These are phyloP conservation scores for Cecropterus lyciades DNA, from an alignment of 1,140 invertebrate species.

Conservation along the genomic window DNA sequence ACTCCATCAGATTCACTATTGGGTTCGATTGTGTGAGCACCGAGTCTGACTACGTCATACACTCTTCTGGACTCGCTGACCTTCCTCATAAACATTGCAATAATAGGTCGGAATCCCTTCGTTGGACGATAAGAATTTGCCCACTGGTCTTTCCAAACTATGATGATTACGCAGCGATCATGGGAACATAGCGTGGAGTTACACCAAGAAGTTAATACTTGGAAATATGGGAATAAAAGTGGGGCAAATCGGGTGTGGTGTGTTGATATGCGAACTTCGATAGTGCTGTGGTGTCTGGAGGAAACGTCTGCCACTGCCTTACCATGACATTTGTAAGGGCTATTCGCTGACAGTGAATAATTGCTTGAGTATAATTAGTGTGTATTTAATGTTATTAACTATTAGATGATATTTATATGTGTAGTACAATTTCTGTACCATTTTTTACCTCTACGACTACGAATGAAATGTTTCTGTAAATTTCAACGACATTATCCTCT, in stretches of 20 bases:
- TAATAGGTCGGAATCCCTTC: too few relatives aligned
- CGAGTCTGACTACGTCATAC: too few relatives aligned
- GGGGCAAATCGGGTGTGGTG: not conserved
- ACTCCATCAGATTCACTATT: too few relatives aligned
- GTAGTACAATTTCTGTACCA: slow-evolving; percentile 32
- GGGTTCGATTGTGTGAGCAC: too few relatives aligned
- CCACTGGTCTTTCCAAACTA: too few relatives aligned
- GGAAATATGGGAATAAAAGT: too few relatives aligned
- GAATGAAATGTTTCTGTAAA: slow-evolving; percentile 23
- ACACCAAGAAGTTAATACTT: too few relatives aligned
- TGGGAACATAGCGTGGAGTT: too few relatives aligned
- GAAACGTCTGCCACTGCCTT: slow-evolving; percentile 32
- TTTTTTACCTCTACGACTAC: slow-evolving; percentile 26
- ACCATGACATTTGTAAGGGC: slow-evolving; percentile 27
- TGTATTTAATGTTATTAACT: slow-evolving; percentile 29
- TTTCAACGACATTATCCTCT: slow-evolving; percentile 12
- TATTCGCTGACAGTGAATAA: slow-evolving; percentile 33
- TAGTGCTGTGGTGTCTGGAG: slow-evolving; percentile 21
- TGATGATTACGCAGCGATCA: too few relatives aligned
- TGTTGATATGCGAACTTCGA: slow-evolving; percentile 1
- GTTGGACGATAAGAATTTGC: too few relatives aligned
- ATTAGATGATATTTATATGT: slow-evolving; percentile 26
- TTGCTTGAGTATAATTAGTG: slow-evolving; percentile 29
- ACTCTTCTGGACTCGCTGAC: too few relatives aligned
- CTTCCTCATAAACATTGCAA: too few relatives aligned